phyloP scores from a whole-genome alignment of 2,113 vertebrate species.

The Rhagologus leucostigma region DNA sequence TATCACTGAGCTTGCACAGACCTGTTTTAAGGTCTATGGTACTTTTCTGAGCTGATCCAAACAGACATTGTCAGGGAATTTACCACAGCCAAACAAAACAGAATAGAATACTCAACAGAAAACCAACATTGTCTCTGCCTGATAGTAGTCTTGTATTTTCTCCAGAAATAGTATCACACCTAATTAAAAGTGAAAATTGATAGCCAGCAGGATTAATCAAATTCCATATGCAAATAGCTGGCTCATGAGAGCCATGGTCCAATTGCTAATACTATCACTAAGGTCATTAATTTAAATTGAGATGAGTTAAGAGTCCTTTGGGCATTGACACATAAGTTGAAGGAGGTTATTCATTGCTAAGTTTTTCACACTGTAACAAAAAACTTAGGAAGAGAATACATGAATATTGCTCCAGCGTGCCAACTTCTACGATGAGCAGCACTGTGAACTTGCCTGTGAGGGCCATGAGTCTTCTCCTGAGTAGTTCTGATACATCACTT shows the following conservation, averaged over 20 bases:
- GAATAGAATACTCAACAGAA: background rate
- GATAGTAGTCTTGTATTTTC: background rate
- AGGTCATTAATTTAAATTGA: constrained; percentile 69
- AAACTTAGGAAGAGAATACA: background rate
- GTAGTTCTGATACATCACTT: background rate
- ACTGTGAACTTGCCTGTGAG: background rate
- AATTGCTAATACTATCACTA: constrained; percentile 51
- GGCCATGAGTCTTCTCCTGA: background rate
- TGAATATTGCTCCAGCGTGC: background rate
- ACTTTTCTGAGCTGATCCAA: background rate
- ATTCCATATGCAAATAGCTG: constrained; percentile 55
- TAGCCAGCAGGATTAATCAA: constrained; percentile 64
- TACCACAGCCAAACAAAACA: background rate
- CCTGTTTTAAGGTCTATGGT: background rate
- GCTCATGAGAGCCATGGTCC: constrained; percentile 56
- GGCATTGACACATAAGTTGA: constrained; percentile 45
- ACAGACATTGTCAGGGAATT: background rate
- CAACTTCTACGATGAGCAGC: background rate
- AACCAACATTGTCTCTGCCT: background rate
- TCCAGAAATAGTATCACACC: background rate
- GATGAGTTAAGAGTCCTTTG: constrained; percentile 59
- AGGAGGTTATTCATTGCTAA: constrained; percentile 22
- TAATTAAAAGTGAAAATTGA: constrained; percentile 67
- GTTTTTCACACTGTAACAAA: background rate
- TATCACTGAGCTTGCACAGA: background rate